Conservation (phyloP, 2,888 invertebrate genomes). For the Hypselothyrea guttata region DNA sequence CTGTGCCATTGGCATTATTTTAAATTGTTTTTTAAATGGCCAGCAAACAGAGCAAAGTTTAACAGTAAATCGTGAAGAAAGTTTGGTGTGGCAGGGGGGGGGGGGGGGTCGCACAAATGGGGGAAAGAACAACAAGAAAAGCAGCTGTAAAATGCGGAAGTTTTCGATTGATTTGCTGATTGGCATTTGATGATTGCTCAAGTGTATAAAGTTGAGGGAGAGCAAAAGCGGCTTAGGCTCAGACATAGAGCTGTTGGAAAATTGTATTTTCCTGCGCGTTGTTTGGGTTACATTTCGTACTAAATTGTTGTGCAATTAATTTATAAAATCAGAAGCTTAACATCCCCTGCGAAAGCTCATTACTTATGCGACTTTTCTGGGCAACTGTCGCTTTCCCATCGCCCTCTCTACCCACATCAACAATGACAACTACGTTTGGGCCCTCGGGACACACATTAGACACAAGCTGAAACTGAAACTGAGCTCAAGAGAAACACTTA, state of each 20-base stretch:
- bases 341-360: slow-evolving; percentile 23
- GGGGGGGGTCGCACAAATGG: neutral
- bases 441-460: slow-evolving; percentile 29
- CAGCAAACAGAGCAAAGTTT: slow-evolving; percentile 30
- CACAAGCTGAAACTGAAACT: slow-evolving; percentile 9
- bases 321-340: slow-evolving; percentile 17
- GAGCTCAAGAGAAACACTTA: slow-evolving; percentile 21
- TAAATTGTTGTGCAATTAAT: slow-evolving; percentile 42
- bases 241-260: neutral
- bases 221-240: slow-evolving; percentile 1
- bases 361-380: slow-evolving; percentile 37
- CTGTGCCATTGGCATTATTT: slow-evolving; percentile 40
- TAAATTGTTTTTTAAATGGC: slow-evolving; percentile 60
- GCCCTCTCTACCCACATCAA: slow-evolving; percentile 6
- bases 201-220: neutral
- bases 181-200: neutral
- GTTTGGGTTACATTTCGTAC: neutral
- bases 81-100: neutral
- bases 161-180: slow-evolving; percentile 31
- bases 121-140: neutral
- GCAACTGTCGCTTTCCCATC: slow-evolving; percentile 16
- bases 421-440: slow-evolving; percentile 11
- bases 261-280: no score
- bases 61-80: slow-evolving; percentile 20
- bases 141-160: slow-evolving; percentile 25